These are phyloP conservation scores for Osmerus eperlanus DNA, from an alignment of 2,113 vertebrate species.

Conservation along the genomic window DNA sequence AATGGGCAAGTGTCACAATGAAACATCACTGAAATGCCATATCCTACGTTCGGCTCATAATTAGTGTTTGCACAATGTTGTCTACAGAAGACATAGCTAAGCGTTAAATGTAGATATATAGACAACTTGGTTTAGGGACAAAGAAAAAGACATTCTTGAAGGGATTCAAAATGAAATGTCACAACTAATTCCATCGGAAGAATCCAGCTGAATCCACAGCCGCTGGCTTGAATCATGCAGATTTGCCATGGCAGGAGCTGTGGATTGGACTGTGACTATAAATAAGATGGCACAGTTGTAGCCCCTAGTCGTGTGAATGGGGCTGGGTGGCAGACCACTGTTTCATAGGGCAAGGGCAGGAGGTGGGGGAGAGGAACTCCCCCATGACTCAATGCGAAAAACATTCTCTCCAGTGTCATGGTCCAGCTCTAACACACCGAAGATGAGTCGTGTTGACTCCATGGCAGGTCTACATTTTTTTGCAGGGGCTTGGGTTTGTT, in stretches of 20 bases:
- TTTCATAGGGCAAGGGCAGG: background rate
- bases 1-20: too few relatives aligned
- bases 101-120: too few relatives aligned
- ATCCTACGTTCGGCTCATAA: too few relatives aligned
- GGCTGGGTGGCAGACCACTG: conserved; percentile 15
- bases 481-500: too few relatives aligned
- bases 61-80: too few relatives aligned
- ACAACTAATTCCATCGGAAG: conserved; percentile 61
- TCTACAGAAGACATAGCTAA: too few relatives aligned
- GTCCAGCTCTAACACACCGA: conserved; percentile 24
- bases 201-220: conserved; percentile 50
- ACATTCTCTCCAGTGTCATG: conserved; percentile 53
- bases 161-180: conserved; percentile 65
- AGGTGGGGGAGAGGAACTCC: conserved; percentile 44
- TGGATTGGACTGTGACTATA: conserved; percentile 35
- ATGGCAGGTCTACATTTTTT: too few relatives aligned
- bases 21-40: too few relatives aligned
- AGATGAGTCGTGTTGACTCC: conserved; percentile 13
- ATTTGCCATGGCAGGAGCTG: conserved; percentile 57
- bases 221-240: conserved; percentile 52
- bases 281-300: conserved; percentile 41
- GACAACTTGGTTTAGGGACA: too few relatives aligned
- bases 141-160: conserved; percentile 30
- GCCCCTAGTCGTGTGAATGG: conserved; percentile 29
- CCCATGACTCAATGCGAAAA: conserved; percentile 54